Percentiles rank a stretch among this genome's conserved stretches.
Conservation (phyloP, 2,888 invertebrate species). For the Oligia fasciuncula region DNA sequence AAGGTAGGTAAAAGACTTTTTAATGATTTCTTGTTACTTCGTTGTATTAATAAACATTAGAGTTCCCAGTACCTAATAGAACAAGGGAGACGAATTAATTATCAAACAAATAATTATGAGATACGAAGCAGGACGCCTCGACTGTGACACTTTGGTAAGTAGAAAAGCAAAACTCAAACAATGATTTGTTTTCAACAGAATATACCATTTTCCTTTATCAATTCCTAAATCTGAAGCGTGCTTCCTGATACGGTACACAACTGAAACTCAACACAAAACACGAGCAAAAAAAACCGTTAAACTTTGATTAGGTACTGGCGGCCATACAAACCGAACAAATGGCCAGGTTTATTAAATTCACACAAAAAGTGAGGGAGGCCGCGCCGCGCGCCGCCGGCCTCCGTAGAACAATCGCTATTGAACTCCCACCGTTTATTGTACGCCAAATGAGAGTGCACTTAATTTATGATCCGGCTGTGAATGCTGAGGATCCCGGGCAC, state of each 20-base stretch:
- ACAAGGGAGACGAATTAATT: background rate
- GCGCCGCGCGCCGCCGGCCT: conserved; percentile 21
- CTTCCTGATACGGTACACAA: background rate
- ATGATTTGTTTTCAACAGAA: no score
- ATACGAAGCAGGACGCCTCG: background rate
- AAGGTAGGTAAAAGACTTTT: conserved; percentile 33
- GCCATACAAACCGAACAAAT: conserved; percentile 61
- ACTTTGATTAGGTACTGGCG: conserved; percentile 61
- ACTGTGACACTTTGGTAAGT: background rate
- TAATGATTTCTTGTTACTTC: conserved; percentile 20
- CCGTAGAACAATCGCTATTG: conserved; percentile 71
- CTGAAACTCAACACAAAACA: conserved; percentile 35
- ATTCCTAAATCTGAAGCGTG: background rate
- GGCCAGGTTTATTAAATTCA: conserved; percentile 64
- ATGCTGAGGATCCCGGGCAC: conserved; percentile 58
- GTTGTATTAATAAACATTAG: conserved; percentile 18
- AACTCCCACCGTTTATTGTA: conserved; percentile 65
- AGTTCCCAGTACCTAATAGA: conserved; percentile 12
- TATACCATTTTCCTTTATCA: background rate
- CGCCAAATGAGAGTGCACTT: conserved; percentile 74
- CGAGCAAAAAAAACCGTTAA: conserved; percentile 46
- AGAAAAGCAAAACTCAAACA: background rate
- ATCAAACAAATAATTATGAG: background rate
- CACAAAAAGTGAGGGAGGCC: conserved; percentile 57
- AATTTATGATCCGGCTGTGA: conserved; percentile 74